Evolutionary conservation across 2,113 vertebrate species (phyloP), one percentile per base, ranked within the genome.

Genomic region (Carassius auratus): DNA sequence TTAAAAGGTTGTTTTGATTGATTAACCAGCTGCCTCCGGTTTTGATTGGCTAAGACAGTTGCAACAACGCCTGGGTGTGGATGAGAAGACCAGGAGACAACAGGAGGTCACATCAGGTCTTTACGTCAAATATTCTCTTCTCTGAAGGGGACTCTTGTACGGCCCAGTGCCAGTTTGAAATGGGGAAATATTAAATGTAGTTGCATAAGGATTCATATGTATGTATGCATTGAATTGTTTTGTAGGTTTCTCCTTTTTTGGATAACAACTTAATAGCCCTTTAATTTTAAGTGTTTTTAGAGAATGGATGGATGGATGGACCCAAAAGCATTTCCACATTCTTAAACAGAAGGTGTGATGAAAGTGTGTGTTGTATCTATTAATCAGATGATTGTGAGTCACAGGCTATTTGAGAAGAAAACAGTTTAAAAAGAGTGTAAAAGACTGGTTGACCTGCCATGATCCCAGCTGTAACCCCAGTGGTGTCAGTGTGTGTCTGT

Each of bases 301-400:
- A 59, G 19, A 59, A 59, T 21, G 12, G 48, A 13, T 50, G 15
- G 52, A 59, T 19, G 21, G 57, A 61, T 61, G 57, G 26, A 76
- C 42, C 14, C 7, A 21, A 77, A 36, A 57, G 1, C 17, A 59
- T 59, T 71, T 71, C 76, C 30, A n/a, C 9, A 33, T 19, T 38
- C 52, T 77, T 0, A 38, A 77, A 89, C 68, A 90, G 87, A 93
- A 91, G 89, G 92, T 78, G 90, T 93, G 91, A 42, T 71, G 3
- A 71, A 71, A 38, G 19, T 19, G 1, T 69, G 30, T 38, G 15
- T 69, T 69, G 5, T 36, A 8, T 8, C 8, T 69, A 69, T 30
- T 36, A 19, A 36, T 69, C 33, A 69, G 66, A 88, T 91, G 85
- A 86, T 83, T 81, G 81, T 77, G 74, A 89, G 88, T 87, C 19